Base-by-base conservation (phyloP, 2,797 vertebrate genomes). In the Nannoperca obscura region DNA sequence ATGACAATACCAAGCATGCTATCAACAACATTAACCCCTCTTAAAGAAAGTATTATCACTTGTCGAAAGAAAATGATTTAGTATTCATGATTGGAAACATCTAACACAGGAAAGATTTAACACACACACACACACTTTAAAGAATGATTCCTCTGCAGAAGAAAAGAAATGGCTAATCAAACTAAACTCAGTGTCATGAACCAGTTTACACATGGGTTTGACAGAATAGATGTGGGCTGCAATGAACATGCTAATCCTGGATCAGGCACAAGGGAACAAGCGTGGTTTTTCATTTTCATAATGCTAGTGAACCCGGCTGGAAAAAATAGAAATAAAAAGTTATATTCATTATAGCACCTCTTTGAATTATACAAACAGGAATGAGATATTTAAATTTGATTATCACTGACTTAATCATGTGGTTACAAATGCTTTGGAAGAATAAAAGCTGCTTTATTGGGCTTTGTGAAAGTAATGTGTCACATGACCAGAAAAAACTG, bases 191-290 rank as follows among this genome's bases (percentile, higher is more conserved):
- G 61, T 55, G 68, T 76, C 64, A 59, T 53, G 13, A 80, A 58
- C 22, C 50, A 61, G 69, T 80, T 82, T 67, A 64, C 44, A 59
- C 12, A 7, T 3, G 36, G 49, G 55, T 78, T 68, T 77, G 65
- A 74, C 61, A 58, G 74, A 74, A 60, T 32, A 44, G 59, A 77
- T 62, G 50, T 70, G 40, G 79, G 71, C 71, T 74, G 55, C 82
- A 87, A 78, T 67, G 71, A 81, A 63, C 62, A 74, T 71, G 62
- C 62, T 79, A 81, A 86, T 81, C 63, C 47, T 42, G 42, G 65
- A 77, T 85, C 67, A 38, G 77, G 6, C 54, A 59, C 40, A 59
- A 34, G 57, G 10, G 65, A 55, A 81, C 58, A 50, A 17, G 24
- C 53, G 57, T 8, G 8, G 36, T 64, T 42, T 66, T 47, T 64